These are phyloP conservation scores for Drosophila ficusphila DNA, from an alignment of 1,140 invertebrate genomes.

Conservation along the genomic window DNA sequence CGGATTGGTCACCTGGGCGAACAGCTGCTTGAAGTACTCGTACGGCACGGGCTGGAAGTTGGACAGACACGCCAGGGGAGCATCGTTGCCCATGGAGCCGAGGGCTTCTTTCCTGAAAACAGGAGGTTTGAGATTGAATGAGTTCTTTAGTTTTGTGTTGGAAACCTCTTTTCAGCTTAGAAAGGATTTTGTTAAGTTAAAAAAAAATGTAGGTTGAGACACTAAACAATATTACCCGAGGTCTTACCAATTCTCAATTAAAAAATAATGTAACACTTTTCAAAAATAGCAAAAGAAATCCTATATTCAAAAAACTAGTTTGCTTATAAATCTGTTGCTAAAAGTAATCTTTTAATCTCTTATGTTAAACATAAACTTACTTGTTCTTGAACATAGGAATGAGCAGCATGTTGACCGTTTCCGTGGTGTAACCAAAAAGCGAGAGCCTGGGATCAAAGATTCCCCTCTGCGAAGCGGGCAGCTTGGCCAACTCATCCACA, in stretches of 20 bases:
- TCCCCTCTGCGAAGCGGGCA: conserved; percentile 84
- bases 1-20: conserved; percentile 99
- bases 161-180: no score
- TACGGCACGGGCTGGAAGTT: conserved; percentile 97
- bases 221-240: no score
- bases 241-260: no score
- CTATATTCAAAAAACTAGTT: no score
- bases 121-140: neutral
- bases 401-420: conserved; percentile 96
- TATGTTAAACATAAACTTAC: no score
- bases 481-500: conserved; percentile 83
- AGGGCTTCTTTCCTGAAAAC: conserved; percentile 96
- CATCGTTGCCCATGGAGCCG: conserved; percentile 99
- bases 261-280: no score
- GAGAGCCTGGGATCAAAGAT: conserved; percentile 93
- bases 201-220: no score
- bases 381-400: conserved; percentile 98
- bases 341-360: neutral
- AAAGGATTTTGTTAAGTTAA: no score
- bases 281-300: no score
- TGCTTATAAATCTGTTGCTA: no score
- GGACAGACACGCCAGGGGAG: conserved; percentile 97
- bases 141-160: neutral
- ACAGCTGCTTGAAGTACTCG: conserved; percentile 99
- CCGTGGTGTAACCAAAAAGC: conserved; percentile 97